These are phyloP conservation scores for Mystacornis crossleyi DNA, from an alignment of 2,113 vertebrate species.

Conservation along the genomic window DNA sequence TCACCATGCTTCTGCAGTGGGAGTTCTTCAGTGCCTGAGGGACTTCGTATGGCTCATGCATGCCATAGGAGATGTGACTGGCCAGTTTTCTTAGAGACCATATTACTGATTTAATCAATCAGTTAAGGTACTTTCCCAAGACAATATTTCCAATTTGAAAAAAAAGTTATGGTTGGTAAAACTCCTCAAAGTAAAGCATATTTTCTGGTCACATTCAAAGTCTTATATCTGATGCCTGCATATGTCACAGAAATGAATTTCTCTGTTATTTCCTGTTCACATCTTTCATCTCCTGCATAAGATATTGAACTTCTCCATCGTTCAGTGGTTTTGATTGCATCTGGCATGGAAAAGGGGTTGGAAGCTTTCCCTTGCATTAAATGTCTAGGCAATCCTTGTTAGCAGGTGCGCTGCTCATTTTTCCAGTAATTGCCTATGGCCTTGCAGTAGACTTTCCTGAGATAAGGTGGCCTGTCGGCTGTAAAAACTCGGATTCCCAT, in stretches of 20 bases:
- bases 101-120: not conserved
- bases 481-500: not conserved
- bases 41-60: not conserved
- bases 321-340: not conserved
- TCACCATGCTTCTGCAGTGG: accelerated
- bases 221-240: not conserved
- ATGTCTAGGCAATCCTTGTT: not conserved
- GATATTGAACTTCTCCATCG: not conserved
- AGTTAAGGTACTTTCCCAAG: not conserved
- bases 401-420: not conserved
- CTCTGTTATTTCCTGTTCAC: not conserved
- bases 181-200: not conserved
- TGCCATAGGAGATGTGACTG: not conserved
- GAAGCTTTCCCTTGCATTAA: not conserved
- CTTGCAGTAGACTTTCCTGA: not conserved
- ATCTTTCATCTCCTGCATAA: not conserved
- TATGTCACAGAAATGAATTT: not conserved
- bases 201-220: not conserved
- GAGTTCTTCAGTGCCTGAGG: not conserved
- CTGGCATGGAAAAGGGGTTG: not conserved
- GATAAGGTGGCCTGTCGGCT: not conserved
- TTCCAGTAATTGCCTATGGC: not conserved
- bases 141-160: not conserved
- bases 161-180: not conserved
- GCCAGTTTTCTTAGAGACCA: not conserved